phyloP scores from a whole-genome alignment of 2,888 invertebrate species.

The Acrobasis consociella region DNA sequence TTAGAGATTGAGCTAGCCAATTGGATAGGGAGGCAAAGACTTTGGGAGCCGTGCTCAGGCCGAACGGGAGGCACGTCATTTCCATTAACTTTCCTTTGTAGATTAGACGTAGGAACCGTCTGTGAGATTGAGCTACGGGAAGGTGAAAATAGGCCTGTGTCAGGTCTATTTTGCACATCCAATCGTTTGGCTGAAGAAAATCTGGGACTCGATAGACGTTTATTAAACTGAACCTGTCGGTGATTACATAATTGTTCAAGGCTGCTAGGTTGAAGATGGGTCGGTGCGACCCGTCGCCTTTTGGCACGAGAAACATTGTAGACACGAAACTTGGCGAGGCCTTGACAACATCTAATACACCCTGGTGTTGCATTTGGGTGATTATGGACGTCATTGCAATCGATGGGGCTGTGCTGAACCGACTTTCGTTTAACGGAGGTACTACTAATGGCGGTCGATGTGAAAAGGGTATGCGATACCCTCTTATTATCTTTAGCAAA shows the following conservation, averaged over 20 bases:
- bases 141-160: slow-evolving; percentile 17
- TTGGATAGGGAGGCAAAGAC: not conserved
- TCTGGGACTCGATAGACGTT: not conserved
- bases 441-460: no score
- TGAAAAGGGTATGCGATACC: no score
- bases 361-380: no score
- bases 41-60: slow-evolving; percentile 2
- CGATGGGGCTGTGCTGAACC: not conserved
- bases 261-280: slow-evolving; percentile 4
- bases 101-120: slow-evolving; percentile 3
- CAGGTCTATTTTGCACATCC: slow-evolving; percentile 14
- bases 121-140: not conserved
- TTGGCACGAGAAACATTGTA: not conserved
- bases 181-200: slow-evolving; percentile 8
- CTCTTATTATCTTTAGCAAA: no score
- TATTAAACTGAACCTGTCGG: not conserved
- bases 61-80: slow-evolving; percentile 7
- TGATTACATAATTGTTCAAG: slow-evolving; percentile 7
- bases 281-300: no score
- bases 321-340: not conserved
- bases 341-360: no score
- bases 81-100: slow-evolving; percentile 3
- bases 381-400: no score
- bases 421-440: not conserved
- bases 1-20: not conserved